Base-by-base conservation (phyloP, 2,888 invertebrate genomes). In the Agelastica alni region DNA sequence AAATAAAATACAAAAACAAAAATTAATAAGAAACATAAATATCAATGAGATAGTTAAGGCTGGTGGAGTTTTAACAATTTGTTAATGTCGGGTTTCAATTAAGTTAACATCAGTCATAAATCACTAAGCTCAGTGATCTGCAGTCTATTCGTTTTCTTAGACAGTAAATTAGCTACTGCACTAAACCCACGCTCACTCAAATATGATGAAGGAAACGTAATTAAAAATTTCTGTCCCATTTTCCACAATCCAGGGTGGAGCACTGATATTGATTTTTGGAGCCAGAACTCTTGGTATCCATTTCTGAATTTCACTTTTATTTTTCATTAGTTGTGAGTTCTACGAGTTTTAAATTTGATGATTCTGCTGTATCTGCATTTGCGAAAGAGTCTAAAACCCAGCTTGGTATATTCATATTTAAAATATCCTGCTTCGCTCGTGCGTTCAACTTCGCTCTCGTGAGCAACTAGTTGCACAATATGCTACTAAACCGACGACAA, bases 361-460 rank as follows among this genome's bases (percentile, higher is more conserved):
- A 18, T 18, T 37, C 18, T 18, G 7, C 20, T 45, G 53, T 17
- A 43, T 44, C 46, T 53, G 53, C 17, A 54, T 53, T 9, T 54
- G 45, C 16, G 3, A 43, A 43, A 12, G 36, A 28, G 7, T 53
- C 53, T 28, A 26, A 30, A 43, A 16, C 30, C 53, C 4, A 48
- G 12, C 7, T 45, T 41, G 20, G 14, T 47, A 28, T 26, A 28
- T 16, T 22, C 30, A 31, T 31, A n/a, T 31, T 31, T 31, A 31
- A 31, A 31, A 31, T 31, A 31, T 31, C 30, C 12, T 12, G 4
- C n/a, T n/a, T n/a, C n/a, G n/a, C n/a, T n/a, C n/a, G n/a, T n/a
- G n/a, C n/a, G n/a, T n/a, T n/a, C n/a, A n/a, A n/a, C n/a, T n/a
- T n/a, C n/a, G n/a, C n/a, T n/a, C n/a, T n/a, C n/a, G n/a, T n/a